Conservation (phyloP, 2,888 invertebrate genomes). For the Ryuthela nishihirai region DNA sequence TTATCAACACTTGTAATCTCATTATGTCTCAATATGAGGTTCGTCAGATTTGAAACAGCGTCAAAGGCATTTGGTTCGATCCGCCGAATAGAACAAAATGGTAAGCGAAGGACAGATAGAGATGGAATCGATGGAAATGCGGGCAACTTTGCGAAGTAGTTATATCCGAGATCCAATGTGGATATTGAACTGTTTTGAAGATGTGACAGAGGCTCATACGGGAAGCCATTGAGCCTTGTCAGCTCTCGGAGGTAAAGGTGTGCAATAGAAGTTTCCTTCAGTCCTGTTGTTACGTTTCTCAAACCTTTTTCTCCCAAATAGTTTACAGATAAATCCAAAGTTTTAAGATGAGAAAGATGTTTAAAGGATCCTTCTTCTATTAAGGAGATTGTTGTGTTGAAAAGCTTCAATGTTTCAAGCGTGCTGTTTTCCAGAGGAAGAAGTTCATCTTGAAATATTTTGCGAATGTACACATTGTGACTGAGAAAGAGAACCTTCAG, state of each 20-base stretch:
- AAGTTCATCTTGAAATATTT: neutral
- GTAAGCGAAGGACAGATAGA: neutral
- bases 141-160: neutral
- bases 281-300: constrained; percentile 4
- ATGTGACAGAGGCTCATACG: neutral
- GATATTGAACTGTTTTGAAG: constrained; percentile 5
- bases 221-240: constrained; percentile 1
- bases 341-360: neutral
- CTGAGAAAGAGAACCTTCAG: constrained; percentile 1
- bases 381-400: neutral
- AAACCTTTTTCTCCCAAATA: constrained; percentile 3
- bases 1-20: neutral
- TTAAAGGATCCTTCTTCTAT: constrained; percentile 5
- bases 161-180: neutral
- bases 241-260: neutral
- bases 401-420: neutral
- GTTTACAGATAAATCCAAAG: constrained; percentile 7
- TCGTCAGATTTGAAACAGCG: neutral
- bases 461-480: neutral
- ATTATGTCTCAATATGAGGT: neutral
- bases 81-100: neutral
- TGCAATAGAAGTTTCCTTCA: neutral
- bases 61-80: constrained; percentile 1
- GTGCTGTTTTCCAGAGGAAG: neutral
- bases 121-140: constrained; percentile 5